phyloP scores from a whole-genome alignment of 2,113 vertebrate genomes.

The Pygoscelis antarcticus region DNA sequence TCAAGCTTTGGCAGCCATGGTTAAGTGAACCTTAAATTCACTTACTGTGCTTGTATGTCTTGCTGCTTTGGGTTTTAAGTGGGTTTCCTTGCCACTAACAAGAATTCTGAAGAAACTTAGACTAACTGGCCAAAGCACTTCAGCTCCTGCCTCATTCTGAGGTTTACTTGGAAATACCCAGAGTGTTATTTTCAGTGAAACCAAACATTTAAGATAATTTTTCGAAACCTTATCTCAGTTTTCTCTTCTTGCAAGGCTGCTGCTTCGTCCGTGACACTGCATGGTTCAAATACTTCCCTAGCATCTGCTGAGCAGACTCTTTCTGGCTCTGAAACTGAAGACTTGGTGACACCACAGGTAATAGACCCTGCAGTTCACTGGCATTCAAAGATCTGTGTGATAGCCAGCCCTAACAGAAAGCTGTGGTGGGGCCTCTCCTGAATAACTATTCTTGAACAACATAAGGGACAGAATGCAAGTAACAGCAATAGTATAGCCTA shows the following conservation, averaged over 20 bases:
- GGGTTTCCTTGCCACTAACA: neutral
- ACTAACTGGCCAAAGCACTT: neutral
- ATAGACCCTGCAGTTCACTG: neutral
- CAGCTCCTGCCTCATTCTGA: neutral
- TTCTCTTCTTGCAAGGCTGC: conserved; percentile 48
- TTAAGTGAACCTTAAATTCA: neutral
- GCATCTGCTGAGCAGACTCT: conserved; percentile 68
- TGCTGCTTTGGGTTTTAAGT: neutral
- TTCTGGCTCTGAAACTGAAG: conserved; percentile 73
- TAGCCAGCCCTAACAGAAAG: neutral
- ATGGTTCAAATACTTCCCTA: conserved; percentile 68
- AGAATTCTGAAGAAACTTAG: neutral
- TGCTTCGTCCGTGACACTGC: conserved; percentile 55
- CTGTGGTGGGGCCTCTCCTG: neutral
- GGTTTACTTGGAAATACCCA: neutral
- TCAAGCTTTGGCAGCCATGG: neutral
- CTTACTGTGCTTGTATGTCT: neutral
- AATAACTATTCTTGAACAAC: neutral
- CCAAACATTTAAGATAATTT: neutral
- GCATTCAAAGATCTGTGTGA: neutral
- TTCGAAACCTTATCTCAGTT: neutral
- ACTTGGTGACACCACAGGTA: conserved; percentile 73
- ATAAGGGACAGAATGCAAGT: neutral
- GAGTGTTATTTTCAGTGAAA: neutral
- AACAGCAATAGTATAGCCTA: neutral